A percentile compares a stretch with the other conserved stretches of the same genome.
These are phyloP conservation scores for Rhinophrynus dorsalis DNA, from an alignment of 2,797 vertebrate genomes.

Conservation along the genomic window DNA sequence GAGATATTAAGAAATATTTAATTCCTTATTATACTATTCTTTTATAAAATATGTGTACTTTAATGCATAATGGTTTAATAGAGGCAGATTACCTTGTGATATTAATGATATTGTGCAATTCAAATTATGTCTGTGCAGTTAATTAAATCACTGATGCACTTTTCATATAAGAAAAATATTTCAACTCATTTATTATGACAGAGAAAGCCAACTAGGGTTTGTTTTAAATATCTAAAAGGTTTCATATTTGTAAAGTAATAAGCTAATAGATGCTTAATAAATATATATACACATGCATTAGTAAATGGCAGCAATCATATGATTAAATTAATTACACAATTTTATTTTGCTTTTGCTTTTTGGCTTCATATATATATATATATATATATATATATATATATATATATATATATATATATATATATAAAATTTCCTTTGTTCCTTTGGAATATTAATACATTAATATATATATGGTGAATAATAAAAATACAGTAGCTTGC, in stretches of 20 bases:
- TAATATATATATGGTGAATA: no score
- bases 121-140: constrained; percentile 31
- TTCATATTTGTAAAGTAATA: constrained; percentile 35
- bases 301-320: constrained; percentile 11
- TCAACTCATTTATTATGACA: constrained; percentile 24
- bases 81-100: constrained; percentile 26
- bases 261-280: constrained; percentile 33
- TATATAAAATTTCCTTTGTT: no score
- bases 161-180: constrained; percentile 34
- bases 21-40: constrained; percentile 47
- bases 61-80: constrained; percentile 26
- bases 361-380: not conserved
- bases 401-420: no score
- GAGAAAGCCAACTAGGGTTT: not conserved
- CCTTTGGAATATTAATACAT: no score
- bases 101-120: constrained; percentile 38
- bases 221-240: constrained; percentile 8
- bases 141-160: constrained; percentile 43
- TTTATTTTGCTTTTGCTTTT: not conserved
- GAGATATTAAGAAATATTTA: constrained; percentile 53
- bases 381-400: no score
- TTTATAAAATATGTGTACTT: constrained; percentile 52
- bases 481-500: no score
- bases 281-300: constrained; percentile 35
- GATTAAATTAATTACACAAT: constrained; percentile 33